A percentile compares a stretch with the other conserved stretches of the same genome.
Evolutionary conservation across 2,888 invertebrate species (phyloP).

Genomic region (Coleophora flavipennella): DNA sequence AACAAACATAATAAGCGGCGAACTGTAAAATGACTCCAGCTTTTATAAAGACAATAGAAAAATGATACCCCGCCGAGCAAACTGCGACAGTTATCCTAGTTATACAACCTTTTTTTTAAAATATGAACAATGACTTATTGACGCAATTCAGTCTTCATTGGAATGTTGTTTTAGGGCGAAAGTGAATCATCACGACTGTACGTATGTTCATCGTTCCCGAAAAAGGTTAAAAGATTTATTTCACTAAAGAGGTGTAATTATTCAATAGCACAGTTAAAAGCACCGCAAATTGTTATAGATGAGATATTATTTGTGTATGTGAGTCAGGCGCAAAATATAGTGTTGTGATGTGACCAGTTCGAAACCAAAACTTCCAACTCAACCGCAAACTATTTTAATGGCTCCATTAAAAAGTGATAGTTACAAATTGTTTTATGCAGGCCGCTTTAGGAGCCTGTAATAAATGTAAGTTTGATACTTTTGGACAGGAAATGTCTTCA

Average conservation of each 20-base stretch:
- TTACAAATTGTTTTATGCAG: slow-evolving; percentile 52
- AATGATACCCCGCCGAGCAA: slow-evolving; percentile 42
- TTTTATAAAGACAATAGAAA: slow-evolving; percentile 45
- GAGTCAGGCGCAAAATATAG: slow-evolving; percentile 50
- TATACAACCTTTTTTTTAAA: slow-evolving; percentile 24
- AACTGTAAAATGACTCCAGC: slow-evolving; percentile 33
- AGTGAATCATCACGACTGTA: slow-evolving; percentile 18
- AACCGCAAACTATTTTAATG: slow-evolving; percentile 63
- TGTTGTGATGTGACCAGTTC: slow-evolving; percentile 29
- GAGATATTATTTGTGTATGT: slow-evolving; percentile 51
- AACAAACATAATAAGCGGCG: slow-evolving; percentile 33
- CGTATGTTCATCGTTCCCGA: slow-evolving; percentile 12
- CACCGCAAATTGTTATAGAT: slow-evolving; percentile 36
- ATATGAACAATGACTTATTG: slow-evolving; percentile 23
- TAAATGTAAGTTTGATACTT: slow-evolving; percentile 26
- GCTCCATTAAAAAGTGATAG: slow-evolving; percentile 65
- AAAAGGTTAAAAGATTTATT: slow-evolving; percentile 32
- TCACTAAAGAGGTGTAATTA: slow-evolving; percentile 40
- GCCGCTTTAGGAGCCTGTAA: slow-evolving; percentile 24
- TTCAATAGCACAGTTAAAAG: slow-evolving; percentile 34
- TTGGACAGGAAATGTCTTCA: slow-evolving; percentile 40
- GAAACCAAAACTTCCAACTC: slow-evolving; percentile 5
- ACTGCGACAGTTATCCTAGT: slow-evolving; percentile 27
- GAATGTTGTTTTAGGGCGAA: slow-evolving; percentile 21
- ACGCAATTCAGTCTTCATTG: slow-evolving; percentile 18